Percentiles rank a stretch among this genome's conserved stretches.
Conservation (phyloP, 2,797 vertebrate species). For the Distichodus sexfasciatus region DNA sequence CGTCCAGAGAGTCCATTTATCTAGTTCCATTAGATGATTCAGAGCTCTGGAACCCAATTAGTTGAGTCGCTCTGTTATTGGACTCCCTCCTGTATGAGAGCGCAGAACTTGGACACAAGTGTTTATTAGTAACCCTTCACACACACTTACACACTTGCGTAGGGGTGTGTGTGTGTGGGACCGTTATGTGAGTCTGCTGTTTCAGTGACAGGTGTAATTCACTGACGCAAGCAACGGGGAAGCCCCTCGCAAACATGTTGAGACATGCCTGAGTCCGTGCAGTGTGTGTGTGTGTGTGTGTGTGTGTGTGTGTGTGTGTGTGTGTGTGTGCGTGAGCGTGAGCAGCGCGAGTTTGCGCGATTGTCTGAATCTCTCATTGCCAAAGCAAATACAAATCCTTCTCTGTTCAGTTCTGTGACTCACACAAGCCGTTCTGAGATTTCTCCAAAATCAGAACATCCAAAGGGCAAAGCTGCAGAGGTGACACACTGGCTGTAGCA, state of each 20-base stretch:
- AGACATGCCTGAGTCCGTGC: constrained; percentile 28
- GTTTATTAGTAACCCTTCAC: constrained; percentile 1
- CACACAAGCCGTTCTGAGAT: constrained; percentile 22
- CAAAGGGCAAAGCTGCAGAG: neutral
- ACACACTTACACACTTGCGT: neutral
- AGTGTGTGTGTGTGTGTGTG: neutral
- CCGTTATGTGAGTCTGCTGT: constrained; percentile 10
- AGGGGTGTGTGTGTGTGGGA: neutral
- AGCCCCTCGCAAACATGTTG: constrained; percentile 29
- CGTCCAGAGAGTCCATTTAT: constrained; percentile 5
- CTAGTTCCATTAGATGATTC: constrained; percentile 37
- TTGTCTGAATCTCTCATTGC: no score
- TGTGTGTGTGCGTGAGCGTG: neutral
- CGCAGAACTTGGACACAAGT: neutral
- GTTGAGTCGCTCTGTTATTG: constrained; percentile 27
- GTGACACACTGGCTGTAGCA: constrained; percentile 18
- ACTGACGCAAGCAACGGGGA: constrained; percentile 23
- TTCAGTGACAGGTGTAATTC: constrained; percentile 40
- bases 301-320: neutral
- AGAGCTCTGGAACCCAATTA: constrained; percentile 27
- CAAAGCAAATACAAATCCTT: neutral
- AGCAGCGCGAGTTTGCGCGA: neutral
- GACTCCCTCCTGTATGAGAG: neutral
- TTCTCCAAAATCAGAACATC: constrained; percentile 12
- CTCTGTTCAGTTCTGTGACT: constrained; percentile 30